Evolutionary conservation across 1,140 invertebrate species (phyloP).

Genomic region (Ips typographus): DNA sequence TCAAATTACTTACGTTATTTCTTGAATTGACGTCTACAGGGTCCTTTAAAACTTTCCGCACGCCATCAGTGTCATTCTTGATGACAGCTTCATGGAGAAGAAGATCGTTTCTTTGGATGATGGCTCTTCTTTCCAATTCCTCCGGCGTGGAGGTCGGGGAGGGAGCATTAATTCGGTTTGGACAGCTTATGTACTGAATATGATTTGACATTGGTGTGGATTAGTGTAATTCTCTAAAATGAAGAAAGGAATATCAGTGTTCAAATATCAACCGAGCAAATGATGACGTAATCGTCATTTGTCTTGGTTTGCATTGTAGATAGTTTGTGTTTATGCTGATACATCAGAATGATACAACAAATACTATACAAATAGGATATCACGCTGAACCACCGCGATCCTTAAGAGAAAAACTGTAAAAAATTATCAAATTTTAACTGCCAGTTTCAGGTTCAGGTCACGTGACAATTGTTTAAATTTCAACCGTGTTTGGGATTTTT

Average conservation of each 20-base stretch:
- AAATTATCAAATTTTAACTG: too few relatives aligned
- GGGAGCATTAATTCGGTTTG: constrained; percentile 30
- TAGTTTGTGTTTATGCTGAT: too few relatives aligned
- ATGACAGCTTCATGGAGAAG: constrained; percentile 73
- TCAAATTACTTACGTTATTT: constrained; percentile 64
- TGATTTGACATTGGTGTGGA: background rate
- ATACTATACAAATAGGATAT: too few relatives aligned
- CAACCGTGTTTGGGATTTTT: too few relatives aligned
- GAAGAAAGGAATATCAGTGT: constrained; percentile 12
- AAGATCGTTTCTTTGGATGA: constrained; percentile 66
- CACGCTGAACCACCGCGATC: too few relatives aligned
- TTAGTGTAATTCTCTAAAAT: background rate
- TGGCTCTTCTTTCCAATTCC: constrained; percentile 52
- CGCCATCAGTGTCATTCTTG: constrained; percentile 68
- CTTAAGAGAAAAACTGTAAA: too few relatives aligned
- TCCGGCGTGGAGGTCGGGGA: constrained; percentile 48
- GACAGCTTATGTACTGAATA: constrained; percentile 32
- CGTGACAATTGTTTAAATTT: too few relatives aligned
- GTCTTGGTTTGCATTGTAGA: background rate
- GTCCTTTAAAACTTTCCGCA: constrained; percentile 63
- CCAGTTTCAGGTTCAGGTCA: too few relatives aligned
- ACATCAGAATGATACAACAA: too few relatives aligned
- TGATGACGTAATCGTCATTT: background rate
- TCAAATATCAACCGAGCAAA: too few relatives aligned
- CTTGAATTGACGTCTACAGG: constrained; percentile 69